phyloP scores from a whole-genome alignment of 35 echinoderm and acorn worm species.

The Hemicentrotus pulcherrimus region DNA sequence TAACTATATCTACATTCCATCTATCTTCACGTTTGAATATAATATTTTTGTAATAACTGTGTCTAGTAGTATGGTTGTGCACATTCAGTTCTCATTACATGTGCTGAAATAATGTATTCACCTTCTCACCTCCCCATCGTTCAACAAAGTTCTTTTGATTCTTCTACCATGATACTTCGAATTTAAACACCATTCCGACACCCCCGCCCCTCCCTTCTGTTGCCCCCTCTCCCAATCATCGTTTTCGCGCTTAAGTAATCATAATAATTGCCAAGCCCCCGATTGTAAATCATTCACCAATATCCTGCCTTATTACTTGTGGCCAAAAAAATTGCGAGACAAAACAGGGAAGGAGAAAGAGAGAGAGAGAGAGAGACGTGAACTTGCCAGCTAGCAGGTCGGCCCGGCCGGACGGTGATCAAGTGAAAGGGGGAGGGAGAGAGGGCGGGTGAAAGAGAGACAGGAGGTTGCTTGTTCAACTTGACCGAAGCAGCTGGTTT shows the following conservation, averaged over 20 bases:
- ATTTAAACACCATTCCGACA: not conserved
- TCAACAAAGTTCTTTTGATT: not conserved
- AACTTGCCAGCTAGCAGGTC: not conserved
- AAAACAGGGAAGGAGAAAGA: not conserved
- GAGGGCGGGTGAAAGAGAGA: not conserved
- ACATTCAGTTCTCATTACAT: too few species aligned
- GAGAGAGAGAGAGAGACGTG: not conserved
- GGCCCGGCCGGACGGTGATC: not conserved
- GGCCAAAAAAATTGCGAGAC: not conserved
- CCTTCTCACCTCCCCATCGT: not conserved
- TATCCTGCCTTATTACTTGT: conserved; percentile 33
- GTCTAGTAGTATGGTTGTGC: not conserved
- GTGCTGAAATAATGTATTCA: too few species aligned
- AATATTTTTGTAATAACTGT: not conserved
- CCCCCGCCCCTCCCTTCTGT: not conserved
- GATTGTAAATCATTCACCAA: conserved; percentile 41
- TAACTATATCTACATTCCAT: not conserved
- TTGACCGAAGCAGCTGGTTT: conserved; percentile 32
- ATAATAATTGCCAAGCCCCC: conserved; percentile 7
- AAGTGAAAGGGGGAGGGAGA: conserved; percentile 26
- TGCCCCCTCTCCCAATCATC: not conserved
- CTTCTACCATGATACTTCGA: not conserved
- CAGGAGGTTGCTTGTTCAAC: conserved; percentile 23
- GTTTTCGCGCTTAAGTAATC: not conserved
- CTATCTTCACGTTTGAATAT: not conserved